phyloP scores from a whole-genome alignment of 2,113 vertebrate genomes.

The Silurus glanis region DNA sequence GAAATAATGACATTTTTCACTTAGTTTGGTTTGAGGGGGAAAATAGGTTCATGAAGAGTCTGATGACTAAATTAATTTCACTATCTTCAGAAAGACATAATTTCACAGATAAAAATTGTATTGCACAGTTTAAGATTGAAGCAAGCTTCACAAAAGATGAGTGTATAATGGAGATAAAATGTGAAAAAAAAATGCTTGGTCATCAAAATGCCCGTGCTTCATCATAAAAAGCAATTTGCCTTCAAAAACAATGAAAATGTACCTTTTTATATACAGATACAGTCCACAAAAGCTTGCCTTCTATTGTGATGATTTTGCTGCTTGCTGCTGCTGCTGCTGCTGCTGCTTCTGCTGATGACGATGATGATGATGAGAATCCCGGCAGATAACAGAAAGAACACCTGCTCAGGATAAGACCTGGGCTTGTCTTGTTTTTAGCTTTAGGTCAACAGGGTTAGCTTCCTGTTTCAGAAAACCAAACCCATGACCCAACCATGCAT shows the following conservation, averaged over 20 bases:
- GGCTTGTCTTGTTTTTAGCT: conserved; percentile 39
- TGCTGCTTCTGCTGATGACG: not conserved
- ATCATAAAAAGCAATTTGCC: conserved; percentile 25
- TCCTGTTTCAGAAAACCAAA: conserved; percentile 34
- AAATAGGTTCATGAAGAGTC: conserved; percentile 63
- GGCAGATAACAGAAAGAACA: conserved; percentile 72
- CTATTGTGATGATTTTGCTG: conserved; percentile 60
- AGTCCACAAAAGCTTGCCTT: conserved; percentile 54
- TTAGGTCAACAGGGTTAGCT: conserved; percentile 39
- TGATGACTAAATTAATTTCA: conserved; percentile 46
- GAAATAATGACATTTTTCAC: conserved; percentile 56
- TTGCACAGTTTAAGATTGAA: not conserved
- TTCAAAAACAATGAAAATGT: conserved; percentile 42
- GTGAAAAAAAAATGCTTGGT: not conserved
- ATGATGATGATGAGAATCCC: conserved; percentile 68
- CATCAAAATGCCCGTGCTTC: conserved; percentile 2
- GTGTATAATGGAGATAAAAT: not conserved
- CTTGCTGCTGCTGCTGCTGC: conserved; percentile 53
- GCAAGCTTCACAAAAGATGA: not conserved
- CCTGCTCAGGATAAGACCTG: conserved; percentile 64
- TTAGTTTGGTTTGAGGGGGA: conserved; percentile 56
- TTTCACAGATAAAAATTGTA: not conserved
- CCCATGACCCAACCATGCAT: conserved; percentile 1
- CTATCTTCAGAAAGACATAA: conserved; percentile 54
- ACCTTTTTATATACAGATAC: conserved; percentile 64